phyloP scores from a whole-genome alignment of 2,797 vertebrate species.

The Momotus momota region DNA sequence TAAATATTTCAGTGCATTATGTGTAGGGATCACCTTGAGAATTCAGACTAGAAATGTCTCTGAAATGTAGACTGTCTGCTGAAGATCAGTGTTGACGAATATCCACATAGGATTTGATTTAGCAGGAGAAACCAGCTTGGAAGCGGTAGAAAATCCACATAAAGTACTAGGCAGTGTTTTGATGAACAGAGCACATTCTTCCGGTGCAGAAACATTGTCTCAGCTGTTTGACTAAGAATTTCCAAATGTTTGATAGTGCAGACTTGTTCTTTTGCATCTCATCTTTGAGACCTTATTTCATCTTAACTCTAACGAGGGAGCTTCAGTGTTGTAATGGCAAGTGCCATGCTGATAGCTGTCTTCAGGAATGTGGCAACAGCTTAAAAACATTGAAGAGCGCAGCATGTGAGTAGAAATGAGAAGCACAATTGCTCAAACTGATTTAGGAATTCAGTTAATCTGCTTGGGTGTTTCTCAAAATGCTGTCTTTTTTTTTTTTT shows the following conservation, averaged over 20 bases:
- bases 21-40: neutral
- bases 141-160: neutral
- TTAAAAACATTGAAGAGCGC: neutral
- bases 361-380: conserved; percentile 12
- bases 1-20: neutral
- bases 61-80: neutral
- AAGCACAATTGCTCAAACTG: neutral
- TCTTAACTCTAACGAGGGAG: neutral
- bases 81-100: neutral
- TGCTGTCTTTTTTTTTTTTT: neutral
- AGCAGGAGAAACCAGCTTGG: neutral
- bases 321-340: neutral
- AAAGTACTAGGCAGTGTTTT: neutral
- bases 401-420: neutral
- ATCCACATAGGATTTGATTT: neutral
- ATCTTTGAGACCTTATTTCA: conserved; percentile 21
- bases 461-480: neutral
- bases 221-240: conserved; percentile 54
- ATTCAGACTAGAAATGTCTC: neutral
- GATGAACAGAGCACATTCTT: neutral
- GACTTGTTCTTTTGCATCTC: neutral
- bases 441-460: conserved; percentile 11
- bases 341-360: conserved; percentile 26
- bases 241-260: conserved; percentile 25
- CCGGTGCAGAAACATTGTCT: neutral